Evolutionary conservation across 2,888 invertebrate genomes (phyloP), one percentile per base, ranked within the genome.

Genomic region (Allacma fusca): DNA sequence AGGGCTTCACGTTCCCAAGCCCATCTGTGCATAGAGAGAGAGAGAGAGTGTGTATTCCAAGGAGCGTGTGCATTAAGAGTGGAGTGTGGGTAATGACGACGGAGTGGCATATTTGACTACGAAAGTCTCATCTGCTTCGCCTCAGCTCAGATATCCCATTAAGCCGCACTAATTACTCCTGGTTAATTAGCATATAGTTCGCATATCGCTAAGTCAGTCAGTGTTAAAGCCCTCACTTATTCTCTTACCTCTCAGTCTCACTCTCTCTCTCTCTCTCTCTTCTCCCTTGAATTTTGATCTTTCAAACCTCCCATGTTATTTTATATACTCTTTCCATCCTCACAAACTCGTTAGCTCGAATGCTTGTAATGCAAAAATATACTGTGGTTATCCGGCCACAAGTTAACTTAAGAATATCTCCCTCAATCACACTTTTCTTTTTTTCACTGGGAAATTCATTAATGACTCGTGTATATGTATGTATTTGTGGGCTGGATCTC

Each of bases 121-220:
- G 43, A 40, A 78, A 80, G 82, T 34, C 81, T 83, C 83, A 82
- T 83, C 83, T 82, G 82, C 80, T 80, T 69, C 77, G 71, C 67
- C 72, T 78, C 81, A 81, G 82, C 83, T 85, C 85, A 81, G 82
- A 84, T 85, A 84, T 85, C 85, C 85, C 84, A 85, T 85, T 84
- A 84, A 83, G 82, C 83, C 78, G 79, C 84, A 84, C 84, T 85
- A 85, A 85, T 85, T 85, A 84, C 85, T 83, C 80, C 78, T 80
- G 80, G 81, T 84, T 84, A 85, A 85, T 85, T 85, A 85, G 83
- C 81, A 78, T 78, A 77, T 76, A 80, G 76, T 75, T 69, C 74
- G 65, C 77, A 75, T 75, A 67, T 71, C 67, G 34, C 65, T 50
- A 40, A 40, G 40, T 40, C 40, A 40, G 40, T 40, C 62, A 73